Evolutionary conservation across 2,888 invertebrate species (phyloP).

Genomic region (Axea sp.): DNA sequence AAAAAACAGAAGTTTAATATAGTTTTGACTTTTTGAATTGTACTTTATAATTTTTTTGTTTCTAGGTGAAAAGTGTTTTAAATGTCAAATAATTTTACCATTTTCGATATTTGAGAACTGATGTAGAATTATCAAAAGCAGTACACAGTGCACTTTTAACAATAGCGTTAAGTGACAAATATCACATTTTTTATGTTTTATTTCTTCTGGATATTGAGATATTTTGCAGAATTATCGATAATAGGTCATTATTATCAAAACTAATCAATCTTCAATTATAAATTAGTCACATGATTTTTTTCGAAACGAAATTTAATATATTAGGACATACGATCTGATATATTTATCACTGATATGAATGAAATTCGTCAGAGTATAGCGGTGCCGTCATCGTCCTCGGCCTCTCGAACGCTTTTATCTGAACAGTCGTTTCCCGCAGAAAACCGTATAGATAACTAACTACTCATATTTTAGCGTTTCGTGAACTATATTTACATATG

Average conservation of each 20-base stretch:
- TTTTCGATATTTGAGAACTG: too few species aligned
- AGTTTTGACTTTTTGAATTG: too few species aligned
- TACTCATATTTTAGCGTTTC: constrained; percentile 49
- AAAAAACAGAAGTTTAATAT: too few species aligned
- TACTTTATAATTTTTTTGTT: too few species aligned
- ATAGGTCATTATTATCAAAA: background rate
- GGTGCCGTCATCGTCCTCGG: constrained; percentile 70
- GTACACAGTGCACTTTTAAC: too few species aligned
- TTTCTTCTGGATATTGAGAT: too few species aligned
- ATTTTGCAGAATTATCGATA: too few species aligned
- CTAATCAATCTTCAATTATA: constrained; percentile 13
- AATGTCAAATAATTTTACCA: too few species aligned
- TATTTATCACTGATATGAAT: constrained; percentile 47
- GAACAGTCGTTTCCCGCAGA: constrained; percentile 69
- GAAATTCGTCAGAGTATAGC: constrained; percentile 64
- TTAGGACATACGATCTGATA: constrained; percentile 60
- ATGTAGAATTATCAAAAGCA: too few species aligned
- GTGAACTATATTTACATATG: constrained; percentile 49
- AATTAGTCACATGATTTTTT: constrained; percentile 17
- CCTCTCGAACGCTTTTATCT: constrained; percentile 62
- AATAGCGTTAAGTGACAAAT: too few species aligned
- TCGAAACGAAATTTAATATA: constrained; percentile 27
- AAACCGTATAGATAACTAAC: constrained; percentile 63
- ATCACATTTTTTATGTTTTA: too few species aligned
- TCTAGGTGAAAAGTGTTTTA: too few species aligned